These are phyloP conservation scores for Trachurus trachurus DNA, from an alignment of 2,797 vertebrate genomes.

Conservation along the genomic window DNA sequence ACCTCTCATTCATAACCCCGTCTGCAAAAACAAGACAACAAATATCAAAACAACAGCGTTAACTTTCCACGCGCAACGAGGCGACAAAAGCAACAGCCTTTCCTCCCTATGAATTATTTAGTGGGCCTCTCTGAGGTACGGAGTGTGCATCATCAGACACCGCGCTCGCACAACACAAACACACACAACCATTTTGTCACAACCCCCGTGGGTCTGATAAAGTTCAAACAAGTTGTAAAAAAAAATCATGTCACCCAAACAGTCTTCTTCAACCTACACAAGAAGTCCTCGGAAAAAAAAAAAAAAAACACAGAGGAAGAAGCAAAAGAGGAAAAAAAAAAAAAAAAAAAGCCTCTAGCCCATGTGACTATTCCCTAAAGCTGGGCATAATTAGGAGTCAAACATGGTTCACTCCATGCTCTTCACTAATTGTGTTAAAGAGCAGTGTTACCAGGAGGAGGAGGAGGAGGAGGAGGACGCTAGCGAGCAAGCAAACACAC, in stretches of 20 bases:
- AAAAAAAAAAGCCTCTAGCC: slow-evolving; percentile 75
- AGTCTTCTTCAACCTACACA: slow-evolving; percentile 71
- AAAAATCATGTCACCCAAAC: slow-evolving; percentile 72
- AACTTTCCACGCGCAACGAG: slow-evolving; percentile 82
- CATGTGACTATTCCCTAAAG: slow-evolving; percentile 92
- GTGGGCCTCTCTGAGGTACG: slow-evolving; percentile 72
- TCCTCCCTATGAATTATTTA: slow-evolving; percentile 86
- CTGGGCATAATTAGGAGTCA: slow-evolving; percentile 95
- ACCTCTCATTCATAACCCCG: slow-evolving; percentile 60
- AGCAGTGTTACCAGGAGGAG: slow-evolving; percentile 92
- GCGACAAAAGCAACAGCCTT: slow-evolving; percentile 86
- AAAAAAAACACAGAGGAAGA: slow-evolving; percentile 50
- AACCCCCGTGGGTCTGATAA: slow-evolving; percentile 86
- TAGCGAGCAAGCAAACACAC: slow-evolving; percentile 72
- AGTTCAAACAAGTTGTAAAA: slow-evolving; percentile 86
- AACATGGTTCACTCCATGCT: slow-evolving; percentile 91
- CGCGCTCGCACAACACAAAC: slow-evolving; percentile 73
- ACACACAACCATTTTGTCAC: slow-evolving; percentile 85
- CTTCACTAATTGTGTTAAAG: slow-evolving; percentile 97
- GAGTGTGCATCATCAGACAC: slow-evolving; percentile 79
- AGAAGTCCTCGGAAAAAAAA: slow-evolving; percentile 25
- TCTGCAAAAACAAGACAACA: slow-evolving; percentile 66
- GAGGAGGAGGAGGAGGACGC: slow-evolving; percentile 82
- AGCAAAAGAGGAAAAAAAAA: slow-evolving; percentile 29
- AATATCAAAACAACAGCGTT: slow-evolving; percentile 77